These are phyloP conservation scores for Leptogaster cylindrica DNA, from an alignment of 2,888 invertebrate genomes.

Conservation along the genomic window DNA sequence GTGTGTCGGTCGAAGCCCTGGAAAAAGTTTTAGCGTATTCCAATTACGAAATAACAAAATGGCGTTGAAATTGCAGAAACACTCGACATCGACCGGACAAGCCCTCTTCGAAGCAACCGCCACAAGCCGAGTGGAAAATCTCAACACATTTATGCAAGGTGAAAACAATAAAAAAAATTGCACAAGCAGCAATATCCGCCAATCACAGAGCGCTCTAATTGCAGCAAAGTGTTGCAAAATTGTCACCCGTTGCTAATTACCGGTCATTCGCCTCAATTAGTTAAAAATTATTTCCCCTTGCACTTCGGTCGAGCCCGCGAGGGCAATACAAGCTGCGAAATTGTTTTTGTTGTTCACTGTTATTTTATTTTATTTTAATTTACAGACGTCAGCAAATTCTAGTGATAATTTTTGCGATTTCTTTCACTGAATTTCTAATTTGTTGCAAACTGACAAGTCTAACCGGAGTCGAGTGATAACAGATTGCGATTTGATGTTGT, in stretches of 20 bases:
- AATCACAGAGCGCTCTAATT: conserved; percentile 39
- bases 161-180: not conserved
- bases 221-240: conserved; percentile 37
- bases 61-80: not conserved
- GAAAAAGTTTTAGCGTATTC: not conserved
- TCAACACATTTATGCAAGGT: not conserved
- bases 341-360: no score
- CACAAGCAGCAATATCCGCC: conserved; percentile 13
- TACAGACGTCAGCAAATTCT: no score
- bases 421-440: no score
- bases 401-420: no score
- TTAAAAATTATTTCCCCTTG: no score
- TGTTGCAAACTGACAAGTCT: no score
- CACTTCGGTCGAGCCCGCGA: no score
- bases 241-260: conserved; percentile 44
- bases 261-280: conserved; percentile 40
- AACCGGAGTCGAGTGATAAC: no score
- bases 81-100: not conserved
- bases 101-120: not conserved
- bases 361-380: no score
- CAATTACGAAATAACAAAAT: not conserved
- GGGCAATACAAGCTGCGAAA: no score
- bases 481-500: no score
- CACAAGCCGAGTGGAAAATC: not conserved
- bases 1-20: not conserved